Percentiles rank a stretch among this genome's conserved stretches.
Conservation (phyloP, 2,113 vertebrate species). For the Elgaria multicarinata region DNA sequence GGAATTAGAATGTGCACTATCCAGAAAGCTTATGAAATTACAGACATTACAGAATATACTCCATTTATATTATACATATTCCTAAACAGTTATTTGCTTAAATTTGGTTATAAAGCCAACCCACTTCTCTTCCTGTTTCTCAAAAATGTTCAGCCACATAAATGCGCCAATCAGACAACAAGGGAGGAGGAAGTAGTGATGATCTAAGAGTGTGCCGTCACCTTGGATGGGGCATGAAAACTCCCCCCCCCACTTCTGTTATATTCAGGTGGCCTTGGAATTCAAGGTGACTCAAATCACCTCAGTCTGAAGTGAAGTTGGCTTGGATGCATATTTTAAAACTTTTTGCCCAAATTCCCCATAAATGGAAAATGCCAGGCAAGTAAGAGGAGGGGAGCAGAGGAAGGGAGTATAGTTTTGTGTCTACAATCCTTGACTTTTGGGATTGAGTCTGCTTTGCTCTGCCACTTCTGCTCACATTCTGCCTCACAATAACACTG, state of each 20-base stretch:
- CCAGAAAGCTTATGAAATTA: conserved; percentile 11
- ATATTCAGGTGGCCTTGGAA: not conserved
- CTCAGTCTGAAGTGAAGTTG: not conserved
- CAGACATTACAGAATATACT: too few relatives aligned
- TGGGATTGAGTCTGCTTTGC: too few relatives aligned
- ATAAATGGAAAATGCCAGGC: not conserved
- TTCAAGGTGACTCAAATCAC: not conserved
- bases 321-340: not conserved
- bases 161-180: not conserved
- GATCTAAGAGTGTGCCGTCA: too few relatives aligned
- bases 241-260: not conserved
- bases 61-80: not conserved
- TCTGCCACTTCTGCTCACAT: too few relatives aligned
- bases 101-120: conserved; percentile 1
- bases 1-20: conserved; percentile 8
- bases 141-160: not conserved
- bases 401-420: not conserved
- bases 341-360: not conserved
- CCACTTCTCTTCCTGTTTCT: not conserved
- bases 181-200: not conserved
- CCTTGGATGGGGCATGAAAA: not conserved
- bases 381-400: not conserved
- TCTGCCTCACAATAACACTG: not conserved
- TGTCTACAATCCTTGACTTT: not conserved
- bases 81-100: conserved; percentile 1